Evolutionary conservation across 2,797 vertebrate species (phyloP).

Genomic region (Crenichthys baileyi): DNA sequence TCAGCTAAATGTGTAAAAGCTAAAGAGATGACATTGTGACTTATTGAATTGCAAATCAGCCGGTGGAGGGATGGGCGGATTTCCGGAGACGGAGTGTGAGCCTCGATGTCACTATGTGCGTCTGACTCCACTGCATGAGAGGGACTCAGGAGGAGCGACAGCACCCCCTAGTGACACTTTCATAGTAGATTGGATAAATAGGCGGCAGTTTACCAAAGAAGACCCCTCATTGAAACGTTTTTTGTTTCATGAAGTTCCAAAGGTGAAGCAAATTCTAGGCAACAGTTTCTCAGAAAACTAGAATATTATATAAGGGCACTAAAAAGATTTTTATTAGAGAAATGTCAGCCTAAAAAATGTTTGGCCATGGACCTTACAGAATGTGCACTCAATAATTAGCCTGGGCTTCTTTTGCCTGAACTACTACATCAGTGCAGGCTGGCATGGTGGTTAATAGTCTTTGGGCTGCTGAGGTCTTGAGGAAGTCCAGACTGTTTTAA

Average conservation of each 20-base stretch:
- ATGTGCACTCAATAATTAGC: not conserved
- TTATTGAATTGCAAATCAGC: constrained; percentile 80
- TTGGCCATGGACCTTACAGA: not conserved
- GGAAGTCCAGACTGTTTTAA: not conserved
- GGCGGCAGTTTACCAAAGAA: no score
- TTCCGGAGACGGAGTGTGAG: constrained; percentile 67
- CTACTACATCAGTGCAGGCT: not conserved
- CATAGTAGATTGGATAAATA: constrained; percentile 8
- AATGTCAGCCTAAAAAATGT: not conserved
- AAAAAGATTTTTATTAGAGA: not conserved
- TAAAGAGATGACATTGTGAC: constrained; percentile 77
- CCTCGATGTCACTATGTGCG: constrained; percentile 7
- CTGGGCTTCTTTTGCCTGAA: not conserved
- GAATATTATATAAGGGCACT: not conserved
- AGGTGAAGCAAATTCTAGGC: not conserved
- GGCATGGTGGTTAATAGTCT: not conserved
- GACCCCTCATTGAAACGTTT: not conserved
- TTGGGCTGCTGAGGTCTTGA: not conserved
- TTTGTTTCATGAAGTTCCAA: not conserved
- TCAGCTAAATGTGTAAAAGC: constrained; percentile 74
- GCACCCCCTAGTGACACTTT: constrained; percentile 69
- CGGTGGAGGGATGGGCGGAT: constrained; percentile 58
- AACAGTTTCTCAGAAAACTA: not conserved
- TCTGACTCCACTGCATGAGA: not conserved
- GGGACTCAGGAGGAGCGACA: constrained; percentile 63